Evolutionary conservation across 2,888 invertebrate species (phyloP).

Genomic region (Tenthredo livida): DNA sequence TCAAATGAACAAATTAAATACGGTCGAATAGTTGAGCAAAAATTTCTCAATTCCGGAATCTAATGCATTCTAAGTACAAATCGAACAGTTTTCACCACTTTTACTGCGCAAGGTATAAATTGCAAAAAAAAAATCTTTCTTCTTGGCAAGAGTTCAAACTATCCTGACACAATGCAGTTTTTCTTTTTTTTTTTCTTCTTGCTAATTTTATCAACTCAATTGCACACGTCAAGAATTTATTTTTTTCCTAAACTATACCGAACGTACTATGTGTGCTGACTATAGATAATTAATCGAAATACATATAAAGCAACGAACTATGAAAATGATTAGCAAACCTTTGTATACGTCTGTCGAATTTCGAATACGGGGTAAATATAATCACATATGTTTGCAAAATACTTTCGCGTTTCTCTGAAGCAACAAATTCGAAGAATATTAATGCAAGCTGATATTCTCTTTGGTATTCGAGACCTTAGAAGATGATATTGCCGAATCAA

Average conservation of each 20-base stretch:
- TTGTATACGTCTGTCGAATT: not conserved
- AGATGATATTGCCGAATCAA: not conserved
- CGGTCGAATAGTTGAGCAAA: not conserved
- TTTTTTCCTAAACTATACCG: not conserved
- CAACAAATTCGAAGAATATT: not conserved
- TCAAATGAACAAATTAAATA: not conserved
- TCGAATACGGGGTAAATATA: not conserved
- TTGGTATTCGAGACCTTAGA: not conserved
- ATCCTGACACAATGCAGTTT: not conserved
- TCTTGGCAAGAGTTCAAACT: not conserved
- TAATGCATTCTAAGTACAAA: not conserved
- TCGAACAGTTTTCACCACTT: slow-evolving; percentile 19
- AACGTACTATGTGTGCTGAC: not conserved
- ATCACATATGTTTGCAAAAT: not conserved
- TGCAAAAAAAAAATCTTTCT: slow-evolving; percentile 1
- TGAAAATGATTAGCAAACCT: not conserved
- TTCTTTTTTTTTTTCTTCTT: not conserved
- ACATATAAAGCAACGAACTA: not conserved
- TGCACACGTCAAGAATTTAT: not conserved
- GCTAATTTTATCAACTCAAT: slow-evolving; percentile 20
- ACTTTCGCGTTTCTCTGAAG: not conserved
- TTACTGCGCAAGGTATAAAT: slow-evolving; percentile 20
- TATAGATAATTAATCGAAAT: not conserved
- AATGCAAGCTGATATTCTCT: not conserved
- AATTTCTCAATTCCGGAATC: slow-evolving; percentile 36